Percentiles rank a stretch among this genome's conserved stretches.
Evolutionary conservation across 2,888 invertebrate species (phyloP).

Genomic region (Cryptus viduatorius): DNA sequence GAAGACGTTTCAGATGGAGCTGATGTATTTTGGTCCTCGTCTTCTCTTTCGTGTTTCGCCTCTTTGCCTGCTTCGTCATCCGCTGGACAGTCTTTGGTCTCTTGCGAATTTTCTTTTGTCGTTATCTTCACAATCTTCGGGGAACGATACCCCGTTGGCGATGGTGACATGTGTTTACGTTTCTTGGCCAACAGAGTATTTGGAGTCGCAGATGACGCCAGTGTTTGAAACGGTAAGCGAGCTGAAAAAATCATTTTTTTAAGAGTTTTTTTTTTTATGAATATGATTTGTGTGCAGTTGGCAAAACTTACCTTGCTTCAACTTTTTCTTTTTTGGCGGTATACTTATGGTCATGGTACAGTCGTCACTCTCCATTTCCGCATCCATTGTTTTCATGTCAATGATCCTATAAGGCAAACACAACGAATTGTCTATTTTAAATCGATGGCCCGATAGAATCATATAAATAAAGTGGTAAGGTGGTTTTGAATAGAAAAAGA

Average conservation of each 20-base stretch:
- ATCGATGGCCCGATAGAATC: neutral
- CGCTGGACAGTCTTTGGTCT: conserved; percentile 6
- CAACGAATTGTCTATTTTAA: neutral
- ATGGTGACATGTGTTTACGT: conserved; percentile 77
- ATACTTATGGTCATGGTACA: conserved; percentile 70
- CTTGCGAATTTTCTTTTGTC: conserved; percentile 73
- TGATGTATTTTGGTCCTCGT: conserved; percentile 26
- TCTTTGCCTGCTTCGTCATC: conserved; percentile 36
- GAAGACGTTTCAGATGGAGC: conserved; percentile 14
- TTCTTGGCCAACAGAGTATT: conserved; percentile 76
- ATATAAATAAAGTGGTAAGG: neutral
- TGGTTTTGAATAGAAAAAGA: neutral
- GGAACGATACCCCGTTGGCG: conserved; percentile 72
- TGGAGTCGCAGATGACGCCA: conserved; percentile 73
- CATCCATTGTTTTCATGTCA: conserved; percentile 80
- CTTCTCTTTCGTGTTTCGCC: conserved; percentile 38
- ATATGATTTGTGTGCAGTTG: neutral
- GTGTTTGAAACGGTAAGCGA: conserved; percentile 79
- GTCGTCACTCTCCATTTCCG: conserved; percentile 74
- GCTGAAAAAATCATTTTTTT: conserved; percentile 71
- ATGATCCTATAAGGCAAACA: neutral
- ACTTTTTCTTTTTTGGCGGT: conserved; percentile 77
- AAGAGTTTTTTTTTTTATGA: conserved; percentile 2
- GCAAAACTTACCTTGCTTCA: conserved; percentile 78
- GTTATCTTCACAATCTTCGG: conserved; percentile 77